Percentiles rank a stretch among this genome's conserved stretches.
Conservation (phyloP, 1,140 invertebrate genomes). For the Telenomus remus region DNA sequence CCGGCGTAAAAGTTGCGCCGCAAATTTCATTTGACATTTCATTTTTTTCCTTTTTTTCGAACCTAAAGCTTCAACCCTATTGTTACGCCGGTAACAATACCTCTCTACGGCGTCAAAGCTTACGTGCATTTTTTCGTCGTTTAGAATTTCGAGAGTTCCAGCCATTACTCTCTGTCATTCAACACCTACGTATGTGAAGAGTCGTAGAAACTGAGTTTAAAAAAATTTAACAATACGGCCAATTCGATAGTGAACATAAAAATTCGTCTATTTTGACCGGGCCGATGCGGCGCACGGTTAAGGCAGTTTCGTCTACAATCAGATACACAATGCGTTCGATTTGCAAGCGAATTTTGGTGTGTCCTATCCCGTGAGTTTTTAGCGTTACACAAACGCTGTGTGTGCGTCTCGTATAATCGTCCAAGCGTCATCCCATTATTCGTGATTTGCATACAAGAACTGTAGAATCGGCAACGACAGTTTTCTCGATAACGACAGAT, state of each 20-base stretch:
- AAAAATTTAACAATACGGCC: constrained; percentile 71
- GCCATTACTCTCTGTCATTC: constrained; percentile 54
- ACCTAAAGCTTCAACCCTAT: constrained; percentile 32
- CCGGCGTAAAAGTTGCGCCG: constrained; percentile 13
- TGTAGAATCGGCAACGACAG: constrained; percentile 58
- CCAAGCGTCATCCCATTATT: constrained; percentile 67
- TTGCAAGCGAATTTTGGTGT: constrained; percentile 70
- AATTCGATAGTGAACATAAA: constrained; percentile 64
- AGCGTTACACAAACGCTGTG: constrained; percentile 38
- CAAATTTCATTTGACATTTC: constrained; percentile 30
- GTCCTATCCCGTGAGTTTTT: constrained; percentile 62
- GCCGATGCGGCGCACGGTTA: constrained; percentile 31
- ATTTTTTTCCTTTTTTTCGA: constrained; percentile 19
- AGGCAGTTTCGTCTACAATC: constrained; percentile 66
- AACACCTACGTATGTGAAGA: constrained; percentile 45
- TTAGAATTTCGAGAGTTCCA: constrained; percentile 45
- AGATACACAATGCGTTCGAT: constrained; percentile 72
- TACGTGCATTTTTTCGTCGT: constrained; percentile 39
- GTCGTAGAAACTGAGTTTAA: constrained; percentile 68
- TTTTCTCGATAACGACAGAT: constrained; percentile 60
- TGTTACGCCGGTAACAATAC: constrained; percentile 38
- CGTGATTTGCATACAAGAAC: constrained; percentile 71
- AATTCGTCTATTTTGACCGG: constrained; percentile 58
- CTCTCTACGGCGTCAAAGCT: constrained; percentile 32
- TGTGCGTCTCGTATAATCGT: constrained; percentile 68